Evolutionary conservation across 1,140 invertebrate species (phyloP).

Genomic region (Goniozus legneri): DNA sequence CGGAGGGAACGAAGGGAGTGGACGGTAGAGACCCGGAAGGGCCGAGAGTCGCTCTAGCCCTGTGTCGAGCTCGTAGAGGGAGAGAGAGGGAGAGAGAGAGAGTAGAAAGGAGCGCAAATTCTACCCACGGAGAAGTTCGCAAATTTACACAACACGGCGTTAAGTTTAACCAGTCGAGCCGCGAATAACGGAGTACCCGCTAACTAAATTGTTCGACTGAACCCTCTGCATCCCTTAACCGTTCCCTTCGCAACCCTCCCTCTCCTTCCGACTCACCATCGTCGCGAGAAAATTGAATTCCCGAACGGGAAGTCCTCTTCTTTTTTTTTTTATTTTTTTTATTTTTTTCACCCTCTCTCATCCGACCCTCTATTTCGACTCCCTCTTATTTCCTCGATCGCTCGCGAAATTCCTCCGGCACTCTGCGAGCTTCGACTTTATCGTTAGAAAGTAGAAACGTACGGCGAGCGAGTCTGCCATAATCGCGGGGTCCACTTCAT

Average conservation of each 20-base stretch:
- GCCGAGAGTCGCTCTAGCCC: too few relatives aligned
- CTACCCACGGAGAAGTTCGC: conserved; percentile 1
- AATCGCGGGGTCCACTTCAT: too few relatives aligned
- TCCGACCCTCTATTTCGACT: background rate
- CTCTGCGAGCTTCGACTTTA: too few relatives aligned
- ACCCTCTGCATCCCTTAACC: background rate
- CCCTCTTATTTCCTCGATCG: too few relatives aligned
- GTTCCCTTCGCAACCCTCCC: too few relatives aligned
- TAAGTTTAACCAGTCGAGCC: conserved; percentile 6
- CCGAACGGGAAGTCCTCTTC: background rate
- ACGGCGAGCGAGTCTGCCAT: too few relatives aligned
- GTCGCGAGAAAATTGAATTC: background rate
- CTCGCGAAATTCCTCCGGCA: too few relatives aligned
- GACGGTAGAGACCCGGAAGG: background rate
- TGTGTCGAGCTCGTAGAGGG: too few relatives aligned
- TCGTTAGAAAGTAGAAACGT: too few relatives aligned
- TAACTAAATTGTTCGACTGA: conserved; percentile 5
- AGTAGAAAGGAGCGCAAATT: conserved; percentile 5
- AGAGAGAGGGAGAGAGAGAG: too few relatives aligned
- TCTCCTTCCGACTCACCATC: too few relatives aligned
- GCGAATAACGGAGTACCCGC: conserved; percentile 2
- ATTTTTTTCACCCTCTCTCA: background rate
- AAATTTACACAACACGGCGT: conserved; percentile 8
- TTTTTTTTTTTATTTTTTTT: background rate
- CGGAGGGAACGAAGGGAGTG: background rate